Base-by-base conservation (phyloP, 1,140 invertebrate genomes). In the Pseudomyrmex sp. region DNA sequence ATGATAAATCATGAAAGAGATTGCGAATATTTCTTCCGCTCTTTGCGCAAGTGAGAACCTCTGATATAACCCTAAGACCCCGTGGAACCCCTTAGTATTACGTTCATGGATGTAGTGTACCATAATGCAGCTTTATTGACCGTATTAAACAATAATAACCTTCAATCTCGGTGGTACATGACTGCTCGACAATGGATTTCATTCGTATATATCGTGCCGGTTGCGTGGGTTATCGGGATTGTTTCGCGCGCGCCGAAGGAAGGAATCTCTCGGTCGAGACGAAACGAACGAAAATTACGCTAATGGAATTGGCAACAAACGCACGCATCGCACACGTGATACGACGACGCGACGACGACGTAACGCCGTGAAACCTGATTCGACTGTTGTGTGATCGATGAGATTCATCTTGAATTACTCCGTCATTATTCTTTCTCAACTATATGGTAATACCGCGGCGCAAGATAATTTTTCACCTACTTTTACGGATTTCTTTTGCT, bases 121-220 rank as follows among this genome's bases (percentile, higher is more conserved):
- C 68, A 80, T 88, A 89, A 86, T 83, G 74, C 76, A 83, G 63
- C 82, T 73, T 91, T 88, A 90, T 91, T 90, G 85, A 74, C 82
- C 83, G 89, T 84, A 91, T 88, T 89, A 89, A 90, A 89, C 87
- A 89, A 89, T 88, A 88, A 90, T 90, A 90, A 90, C 87, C 84
- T 87, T 83, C 84, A 89, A 88, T 90, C 74, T 88, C 70, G 66
- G 5, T 62, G 44, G 75, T 70, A 82, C 77, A 86, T 82, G 85
- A 77, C 79, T 65, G 48, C 79, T 74, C 77, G 87, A 90, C 87
- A 90, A 88, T 90, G 87, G 83, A 85, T 88, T 90, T 88, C 85
- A 88, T 88, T 89, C 74, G 83, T 58, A 35, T 7, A 35, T 35
- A 69, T 83, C 63, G 83, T 58, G 74, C 35, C 56, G 59, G 44